A percentile compares a stretch with the other conserved stretches of the same genome.
phyloP scores from a whole-genome alignment of 2,113 vertebrate species.

The Mesocricetus auratus region DNA sequence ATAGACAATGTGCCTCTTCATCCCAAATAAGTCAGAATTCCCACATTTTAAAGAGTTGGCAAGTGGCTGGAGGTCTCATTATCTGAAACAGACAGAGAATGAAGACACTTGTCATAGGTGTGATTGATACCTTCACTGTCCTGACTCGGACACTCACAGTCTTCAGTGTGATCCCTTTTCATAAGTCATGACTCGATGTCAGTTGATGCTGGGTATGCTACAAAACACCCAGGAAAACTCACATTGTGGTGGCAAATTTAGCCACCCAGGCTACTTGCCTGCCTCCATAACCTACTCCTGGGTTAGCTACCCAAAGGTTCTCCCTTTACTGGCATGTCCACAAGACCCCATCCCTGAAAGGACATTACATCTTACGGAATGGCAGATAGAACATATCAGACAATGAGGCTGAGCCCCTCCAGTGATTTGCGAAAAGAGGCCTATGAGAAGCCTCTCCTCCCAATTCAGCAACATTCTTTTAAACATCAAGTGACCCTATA shows the following conservation, averaged over 20 bases:
- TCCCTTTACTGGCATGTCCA: not conserved
- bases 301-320: not conserved
- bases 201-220: not conserved
- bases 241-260: rapidly evolving
- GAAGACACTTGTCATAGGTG: rapidly evolving
- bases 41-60: not conserved
- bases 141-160: not conserved
- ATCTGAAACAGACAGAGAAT: not conserved
- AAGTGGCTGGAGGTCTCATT: not conserved
- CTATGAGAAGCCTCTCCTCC: not conserved
- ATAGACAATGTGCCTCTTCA: rapidly evolving
- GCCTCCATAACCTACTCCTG: not conserved
- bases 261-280: not conserved
- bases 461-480: not conserved
- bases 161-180: too few relatives aligned
- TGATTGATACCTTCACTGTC: not conserved
- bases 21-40: not conserved
- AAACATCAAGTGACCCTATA: not conserved
- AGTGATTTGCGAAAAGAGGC: not conserved
- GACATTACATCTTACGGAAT: not conserved
- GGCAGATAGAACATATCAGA: rapidly evolving
- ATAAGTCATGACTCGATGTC: not conserved
- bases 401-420: not conserved
- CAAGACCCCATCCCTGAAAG: rapidly evolving
- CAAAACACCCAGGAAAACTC: not conserved